A percentile compares a stretch with the other conserved stretches of the same genome.
phyloP scores from a whole-genome alignment of 2,797 vertebrate genomes.

The Hypotaenidia okinawae region DNA sequence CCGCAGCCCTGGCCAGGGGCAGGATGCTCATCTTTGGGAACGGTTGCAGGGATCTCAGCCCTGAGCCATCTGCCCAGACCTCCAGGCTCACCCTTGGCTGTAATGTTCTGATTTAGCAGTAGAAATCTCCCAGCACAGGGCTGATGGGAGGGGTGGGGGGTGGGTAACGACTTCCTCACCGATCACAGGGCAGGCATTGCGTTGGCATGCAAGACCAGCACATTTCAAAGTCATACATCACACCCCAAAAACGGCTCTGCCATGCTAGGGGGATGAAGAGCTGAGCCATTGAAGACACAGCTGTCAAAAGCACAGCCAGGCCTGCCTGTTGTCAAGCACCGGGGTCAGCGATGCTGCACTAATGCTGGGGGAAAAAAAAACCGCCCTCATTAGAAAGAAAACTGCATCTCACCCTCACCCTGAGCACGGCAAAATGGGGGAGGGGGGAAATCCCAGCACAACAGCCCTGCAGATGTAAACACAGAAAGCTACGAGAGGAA shows the following conservation, averaged over 20 bases:
- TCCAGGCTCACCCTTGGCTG: not conserved
- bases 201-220: not conserved
- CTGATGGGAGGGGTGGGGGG: no score
- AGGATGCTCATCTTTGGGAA: not conserved
- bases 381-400: not conserved
- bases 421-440: not conserved
- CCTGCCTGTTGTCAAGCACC: not conserved
- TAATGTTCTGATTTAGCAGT: not conserved
- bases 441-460: no score
- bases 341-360: not conserved
- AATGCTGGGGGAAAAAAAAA: not conserved
- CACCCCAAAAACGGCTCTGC: not conserved
- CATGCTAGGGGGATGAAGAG: not conserved
- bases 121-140: not conserved
- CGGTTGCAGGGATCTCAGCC: not conserved
- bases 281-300: not conserved
- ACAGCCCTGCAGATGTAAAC: not conserved
- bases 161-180: not conserved
- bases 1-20: rapidly evolving
- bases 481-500: not conserved
- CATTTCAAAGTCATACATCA: not conserved
- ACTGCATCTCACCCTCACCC: rapidly evolving
- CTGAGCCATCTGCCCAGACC: not conserved
- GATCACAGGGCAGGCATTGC: not conserved
- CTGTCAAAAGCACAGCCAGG: not conserved